Base-by-base conservation (phyloP, 2,797 vertebrate genomes). In the Anguilla anguilla region DNA sequence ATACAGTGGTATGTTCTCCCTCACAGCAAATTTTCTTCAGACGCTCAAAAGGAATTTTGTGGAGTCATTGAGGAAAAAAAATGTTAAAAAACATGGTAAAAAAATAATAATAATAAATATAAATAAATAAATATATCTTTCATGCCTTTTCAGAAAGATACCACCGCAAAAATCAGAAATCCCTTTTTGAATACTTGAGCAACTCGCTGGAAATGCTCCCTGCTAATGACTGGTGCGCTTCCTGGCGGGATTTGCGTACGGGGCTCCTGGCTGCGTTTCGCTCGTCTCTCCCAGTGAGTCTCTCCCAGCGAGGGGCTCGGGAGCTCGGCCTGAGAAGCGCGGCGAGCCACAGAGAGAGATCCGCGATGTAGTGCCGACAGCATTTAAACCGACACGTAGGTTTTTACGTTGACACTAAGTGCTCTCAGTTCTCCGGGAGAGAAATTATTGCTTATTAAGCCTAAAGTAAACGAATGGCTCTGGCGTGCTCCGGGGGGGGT, bases 321-420 rank as follows among this genome's bases (percentile, higher is more conserved):
- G 81, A 74, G 61, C 5, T 0, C n/a, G 28, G 51, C 19, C 2
- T 19, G n/a, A 49, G 35, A 25, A 64, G n/a, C 51, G 49, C 15
- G 17, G 35, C 1, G 84, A 59, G 64, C 82, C 88, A 46, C 43
- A 46, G 43, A 83, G 55, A 6, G 88, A 89, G 72, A 79, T 88
- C 84, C 74, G 86, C 87, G 74, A 69, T 88, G 87, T 89, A 86
- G 74, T 77, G 74, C 64, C 85, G 61, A 87, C 86, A 86, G 85
- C 89, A 74, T 86, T 90, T 90, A 88, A 90, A 91, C 72, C 88
- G 86, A 91, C 89, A 89, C 2, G 15, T 61, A 10, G 5, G 53
- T 88, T 92, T 46, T 89, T 85, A 86, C 89, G 67, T 86, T 92
- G 91, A 93, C 90, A 90, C 87, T 91, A 92, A 93, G 89, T 91